phyloP scores from a whole-genome alignment of 2,888 invertebrate species.

The Cephus pygmeus region DNA sequence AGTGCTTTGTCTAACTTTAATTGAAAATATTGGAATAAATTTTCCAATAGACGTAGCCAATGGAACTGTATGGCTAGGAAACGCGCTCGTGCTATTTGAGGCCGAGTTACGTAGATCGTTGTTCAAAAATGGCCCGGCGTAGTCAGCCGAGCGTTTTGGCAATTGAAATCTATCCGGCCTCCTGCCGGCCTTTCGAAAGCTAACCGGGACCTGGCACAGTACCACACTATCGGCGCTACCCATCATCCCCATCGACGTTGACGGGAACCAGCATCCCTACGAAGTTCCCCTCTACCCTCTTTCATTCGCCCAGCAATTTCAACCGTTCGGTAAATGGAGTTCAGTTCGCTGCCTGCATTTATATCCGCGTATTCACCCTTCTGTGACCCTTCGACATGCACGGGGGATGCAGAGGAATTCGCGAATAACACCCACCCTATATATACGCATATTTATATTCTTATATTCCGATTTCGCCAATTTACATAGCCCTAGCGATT shows the following conservation, averaged over 20 bases:
- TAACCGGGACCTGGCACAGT: not conserved
- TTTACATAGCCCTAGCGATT: not conserved
- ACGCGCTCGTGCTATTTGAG: slow-evolving; percentile 25
- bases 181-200: slow-evolving; percentile 9
- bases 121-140: slow-evolving; percentile 37
- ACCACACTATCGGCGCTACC: not conserved
- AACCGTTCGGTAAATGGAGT: slow-evolving; percentile 16
- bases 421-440: not conserved
- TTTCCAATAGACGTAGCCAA: slow-evolving; percentile 53
- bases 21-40: slow-evolving; percentile 67
- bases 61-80: slow-evolving; percentile 18
- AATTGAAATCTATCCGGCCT: slow-evolving; percentile 34
- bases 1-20: slow-evolving; percentile 63
- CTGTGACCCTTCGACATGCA: not conserved
- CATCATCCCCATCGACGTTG: not conserved
- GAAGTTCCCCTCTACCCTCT: not conserved
- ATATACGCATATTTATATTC: not conserved
- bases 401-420: not conserved
- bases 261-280: not conserved
- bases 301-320: slow-evolving; percentile 18
- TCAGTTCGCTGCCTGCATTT: slow-evolving; percentile 13
- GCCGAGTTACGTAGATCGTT: slow-evolving; percentile 28
- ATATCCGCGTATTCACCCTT: slow-evolving; percentile 4
- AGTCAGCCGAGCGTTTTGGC: slow-evolving; percentile 39
- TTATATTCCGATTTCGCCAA: not conserved